phyloP scores from a whole-genome alignment of 2,888 invertebrate genomes.

The Schrankia costaestrigalis region DNA sequence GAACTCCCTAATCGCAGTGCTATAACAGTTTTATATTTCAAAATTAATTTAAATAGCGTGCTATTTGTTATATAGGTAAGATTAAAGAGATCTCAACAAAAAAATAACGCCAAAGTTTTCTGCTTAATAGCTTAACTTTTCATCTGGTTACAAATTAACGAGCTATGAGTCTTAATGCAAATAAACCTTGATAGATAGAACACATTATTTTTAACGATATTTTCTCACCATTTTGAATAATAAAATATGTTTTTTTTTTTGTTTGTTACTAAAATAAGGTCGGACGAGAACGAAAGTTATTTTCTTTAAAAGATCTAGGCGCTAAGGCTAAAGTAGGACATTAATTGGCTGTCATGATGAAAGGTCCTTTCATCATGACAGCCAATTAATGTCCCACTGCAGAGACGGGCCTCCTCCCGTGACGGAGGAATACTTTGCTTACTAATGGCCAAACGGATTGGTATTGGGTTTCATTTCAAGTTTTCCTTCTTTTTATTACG shows the following conservation, averaged over 20 bases:
- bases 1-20: too few species aligned
- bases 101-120: slow-evolving; percentile 39
- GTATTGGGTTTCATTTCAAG: too few species aligned
- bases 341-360: too few species aligned
- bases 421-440: too few species aligned
- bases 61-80: slow-evolving; percentile 44
- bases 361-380: too few species aligned
- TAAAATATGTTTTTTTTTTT: slow-evolving; percentile 7
- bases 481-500: too few species aligned
- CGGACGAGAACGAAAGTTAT: too few species aligned
- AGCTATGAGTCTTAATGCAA: slow-evolving; percentile 55
- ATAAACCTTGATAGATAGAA: slow-evolving; percentile 66
- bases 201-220: slow-evolving; percentile 41
- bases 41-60: slow-evolving; percentile 71
- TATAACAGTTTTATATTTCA: slow-evolving; percentile 8
- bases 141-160: slow-evolving; percentile 76
- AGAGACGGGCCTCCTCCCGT: too few species aligned
- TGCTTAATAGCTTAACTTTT: slow-evolving; percentile 78
- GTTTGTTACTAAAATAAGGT: neutral
- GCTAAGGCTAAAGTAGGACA: too few species aligned
- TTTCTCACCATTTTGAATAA: slow-evolving; percentile 21
- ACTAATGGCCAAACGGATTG: too few species aligned
- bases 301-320: too few species aligned
- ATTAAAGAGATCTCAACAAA: slow-evolving; percentile 54
- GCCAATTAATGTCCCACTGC: too few species aligned